Evolutionary conservation across 2,888 invertebrate genomes (phyloP).

Genomic region (Caenorhabditis doughertyi): DNA sequence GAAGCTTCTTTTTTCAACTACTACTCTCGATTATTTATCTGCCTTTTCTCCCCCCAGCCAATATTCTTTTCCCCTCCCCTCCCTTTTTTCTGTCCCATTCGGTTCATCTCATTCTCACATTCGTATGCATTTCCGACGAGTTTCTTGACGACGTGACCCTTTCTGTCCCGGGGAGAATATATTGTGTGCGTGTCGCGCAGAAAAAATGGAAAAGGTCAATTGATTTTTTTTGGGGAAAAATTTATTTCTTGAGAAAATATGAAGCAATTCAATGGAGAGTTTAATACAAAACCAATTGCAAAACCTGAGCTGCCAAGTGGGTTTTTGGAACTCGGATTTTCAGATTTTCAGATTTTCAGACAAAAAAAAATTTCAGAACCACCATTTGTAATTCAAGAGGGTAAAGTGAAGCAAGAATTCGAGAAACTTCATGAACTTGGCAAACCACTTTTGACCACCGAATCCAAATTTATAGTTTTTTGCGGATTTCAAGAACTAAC

Average conservation of each 20-base stretch:
- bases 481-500: constrained; percentile 22
- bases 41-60: no score
- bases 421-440: constrained; percentile 13
- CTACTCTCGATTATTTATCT: not conserved
- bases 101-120: constrained; percentile 47
- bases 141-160: constrained; percentile 17
- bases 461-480: constrained; percentile 24
- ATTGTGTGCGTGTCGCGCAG: not conserved
- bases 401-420: constrained; percentile 21
- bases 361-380: constrained; percentile 8
- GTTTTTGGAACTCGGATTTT: no score
- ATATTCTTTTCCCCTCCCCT: not conserved
- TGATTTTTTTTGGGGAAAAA: not conserved
- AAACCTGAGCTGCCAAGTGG: constrained; percentile 9
- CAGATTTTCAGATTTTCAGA: not conserved
- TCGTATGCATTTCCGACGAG: constrained; percentile 58
- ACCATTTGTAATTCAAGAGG: constrained; percentile 15
- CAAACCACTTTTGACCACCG: constrained; percentile 16
- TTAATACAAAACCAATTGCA: not conserved
- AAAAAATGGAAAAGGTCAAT: not conserved
- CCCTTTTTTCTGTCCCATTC: constrained; percentile 11
- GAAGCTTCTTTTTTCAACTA: not conserved
- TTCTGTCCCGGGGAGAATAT: not conserved
- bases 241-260: no score
- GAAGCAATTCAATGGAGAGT: not conserved